Evolutionary conservation across 2,888 invertebrate species (phyloP).

Genomic region (Papilio demoleus): DNA sequence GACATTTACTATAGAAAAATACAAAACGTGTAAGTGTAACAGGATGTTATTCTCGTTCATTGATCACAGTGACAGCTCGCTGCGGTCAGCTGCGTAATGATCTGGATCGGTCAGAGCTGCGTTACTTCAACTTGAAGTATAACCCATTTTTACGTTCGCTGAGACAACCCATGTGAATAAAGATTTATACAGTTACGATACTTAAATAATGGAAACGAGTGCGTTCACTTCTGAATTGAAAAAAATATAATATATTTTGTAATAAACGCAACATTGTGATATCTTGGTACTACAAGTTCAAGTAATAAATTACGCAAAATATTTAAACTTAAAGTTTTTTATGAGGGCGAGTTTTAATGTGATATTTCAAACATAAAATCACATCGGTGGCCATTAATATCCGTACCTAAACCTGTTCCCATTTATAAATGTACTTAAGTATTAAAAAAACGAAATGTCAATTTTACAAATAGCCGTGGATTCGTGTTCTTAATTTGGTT

Average conservation of each 20-base stretch:
- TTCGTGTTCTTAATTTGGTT: background rate
- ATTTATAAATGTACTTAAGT: background rate
- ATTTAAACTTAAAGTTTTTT: background rate
- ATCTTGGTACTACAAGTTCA: background rate
- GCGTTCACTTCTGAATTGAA: background rate
- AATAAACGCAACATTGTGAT: background rate
- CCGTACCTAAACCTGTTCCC: background rate
- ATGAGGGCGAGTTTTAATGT: background rate
- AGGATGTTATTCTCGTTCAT: background rate
- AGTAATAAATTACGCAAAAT: background rate
- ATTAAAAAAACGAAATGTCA: background rate
- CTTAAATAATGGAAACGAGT: background rate
- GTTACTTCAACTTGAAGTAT: constrained; percentile 15
- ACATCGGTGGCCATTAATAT: background rate
- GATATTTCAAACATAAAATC: background rate
- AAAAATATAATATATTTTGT: too few relatives aligned
- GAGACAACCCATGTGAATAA: constrained; percentile 5
- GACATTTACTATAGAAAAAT: constrained; percentile 2
- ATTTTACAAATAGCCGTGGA: background rate
- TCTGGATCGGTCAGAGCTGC: constrained; percentile 15
- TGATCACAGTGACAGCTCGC: constrained; percentile 14
- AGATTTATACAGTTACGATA: background rate
- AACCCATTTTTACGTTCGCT: constrained; percentile 6
- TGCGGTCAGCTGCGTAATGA: constrained; percentile 21
- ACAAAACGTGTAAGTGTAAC: background rate